phyloP scores from a whole-genome alignment of 2,113 vertebrate genomes.

The Alaudala cheleensis region DNA sequence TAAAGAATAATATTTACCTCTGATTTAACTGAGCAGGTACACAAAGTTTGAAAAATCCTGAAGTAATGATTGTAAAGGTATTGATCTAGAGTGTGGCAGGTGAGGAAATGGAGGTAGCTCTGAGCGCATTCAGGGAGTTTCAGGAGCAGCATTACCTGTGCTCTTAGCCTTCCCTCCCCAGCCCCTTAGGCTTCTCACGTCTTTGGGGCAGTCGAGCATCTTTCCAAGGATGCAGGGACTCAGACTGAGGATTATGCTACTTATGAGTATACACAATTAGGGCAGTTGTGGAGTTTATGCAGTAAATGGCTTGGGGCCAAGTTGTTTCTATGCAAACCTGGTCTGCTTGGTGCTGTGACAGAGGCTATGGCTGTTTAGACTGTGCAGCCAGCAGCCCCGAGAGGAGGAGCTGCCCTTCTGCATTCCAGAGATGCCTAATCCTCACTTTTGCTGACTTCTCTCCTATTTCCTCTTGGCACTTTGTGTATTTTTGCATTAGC shows the following conservation, averaged over 20 bases:
- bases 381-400: fast-evolving
- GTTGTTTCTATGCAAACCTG: not conserved
- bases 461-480: not conserved
- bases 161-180: not conserved
- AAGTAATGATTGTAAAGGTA: not conserved
- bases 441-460: not conserved
- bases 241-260: fast-evolving
- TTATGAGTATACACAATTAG: fast-evolving
- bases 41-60: not conserved
- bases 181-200: not conserved
- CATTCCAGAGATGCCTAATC: too few species aligned
- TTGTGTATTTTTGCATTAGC: not conserved
- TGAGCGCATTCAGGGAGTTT: fast-evolving
- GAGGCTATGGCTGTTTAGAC: fast-evolving
- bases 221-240: not conserved
- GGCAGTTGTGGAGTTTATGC: not conserved
- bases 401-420: not conserved
- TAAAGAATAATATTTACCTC: not conserved
- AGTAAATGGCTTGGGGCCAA: too few species aligned
- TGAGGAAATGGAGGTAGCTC: not conserved
- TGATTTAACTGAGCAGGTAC: not conserved
- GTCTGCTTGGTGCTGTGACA: fast-evolving
- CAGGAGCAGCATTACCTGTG: fast-evolving
- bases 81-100: not conserved
- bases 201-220: not conserved